Base-by-base conservation (phyloP, 64 coral and sea anemone species). In the Cladopsammia gracilis region DNA sequence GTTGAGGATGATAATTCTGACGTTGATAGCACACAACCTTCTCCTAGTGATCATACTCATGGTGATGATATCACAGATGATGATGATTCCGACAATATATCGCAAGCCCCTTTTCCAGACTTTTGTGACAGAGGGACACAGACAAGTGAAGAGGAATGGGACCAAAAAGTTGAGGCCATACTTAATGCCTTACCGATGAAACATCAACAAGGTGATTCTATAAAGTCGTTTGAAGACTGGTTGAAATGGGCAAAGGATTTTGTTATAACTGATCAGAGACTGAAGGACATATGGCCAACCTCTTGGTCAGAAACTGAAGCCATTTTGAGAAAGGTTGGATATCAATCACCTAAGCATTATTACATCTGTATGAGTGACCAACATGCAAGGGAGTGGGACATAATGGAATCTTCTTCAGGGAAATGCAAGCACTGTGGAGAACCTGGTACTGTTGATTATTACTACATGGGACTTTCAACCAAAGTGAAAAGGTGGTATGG, bases 201-300 rank as follows among this genome's bases (percentile, higher is more conserved):
- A 64, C n/a, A n/a, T n/a, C n/a, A n/a, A n/a, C n/a, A n/a, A n/a
- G n/a, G n/a, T n/a, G n/a, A n/a, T n/a, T n/a, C n/a, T n/a, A n/a
- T n/a, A n/a, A n/a, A n/a, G n/a, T n/a, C n/a, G n/a, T n/a, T n/a
- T n/a, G n/a, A n/a, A n/a, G 76, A 62, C 87, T 78, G 87, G 71
- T 12, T 77, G 9, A 89, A 89, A 89, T 89, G 87, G 87, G 87
- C 87, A 34, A 89, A 76, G 74, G 58, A 89, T 75, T 89, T 51
- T 87, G 86, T 88, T 77, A 89, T 89, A 77, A 78, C 87, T 65
- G 73, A 89, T 52, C 25, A 78, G 62, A 67, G 25, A 89, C 25
- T 89, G 71, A 89, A 78, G 71, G 87, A 78, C 62, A 44, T 78
- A 76, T n/a, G n/a, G n/a, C n/a, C n/a, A n/a, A n/a, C n/a, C n/a